Conservation (phyloP, 2,888 invertebrate species). For the Diarsia mendica region DNA sequence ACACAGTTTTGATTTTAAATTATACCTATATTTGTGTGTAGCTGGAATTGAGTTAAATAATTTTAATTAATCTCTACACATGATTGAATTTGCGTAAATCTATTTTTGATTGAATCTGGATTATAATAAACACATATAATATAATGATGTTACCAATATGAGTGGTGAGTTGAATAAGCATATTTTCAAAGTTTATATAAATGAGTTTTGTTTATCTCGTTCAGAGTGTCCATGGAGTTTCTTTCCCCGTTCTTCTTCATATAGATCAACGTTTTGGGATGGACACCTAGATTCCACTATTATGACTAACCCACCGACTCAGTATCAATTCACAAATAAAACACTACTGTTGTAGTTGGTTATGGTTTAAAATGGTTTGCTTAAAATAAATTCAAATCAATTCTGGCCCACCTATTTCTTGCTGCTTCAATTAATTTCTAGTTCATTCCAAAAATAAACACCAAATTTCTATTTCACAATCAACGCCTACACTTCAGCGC, state of each 20-base stretch:
- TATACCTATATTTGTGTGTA: neutral
- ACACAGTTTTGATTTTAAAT: constrained; percentile 1
- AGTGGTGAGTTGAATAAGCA: constrained; percentile 3
- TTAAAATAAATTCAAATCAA: neutral
- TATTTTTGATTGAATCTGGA: neutral
- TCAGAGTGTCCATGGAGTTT: no score
- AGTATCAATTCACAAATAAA: neutral
- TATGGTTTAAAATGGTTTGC: neutral
- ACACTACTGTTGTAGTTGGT: no score
- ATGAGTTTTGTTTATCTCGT: no score
- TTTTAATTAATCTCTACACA: neutral
- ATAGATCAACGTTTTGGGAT: neutral
- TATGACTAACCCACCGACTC: neutral
- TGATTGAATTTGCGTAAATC: neutral
- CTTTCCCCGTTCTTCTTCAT: no score
- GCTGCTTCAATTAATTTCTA: neutral
- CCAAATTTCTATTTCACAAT: neutral
- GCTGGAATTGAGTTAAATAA: neutral
- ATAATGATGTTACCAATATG: no score
- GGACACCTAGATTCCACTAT: neutral
- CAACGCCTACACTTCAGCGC: neutral
- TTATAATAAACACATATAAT: no score
- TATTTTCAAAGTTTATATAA: no score
- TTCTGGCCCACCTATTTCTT: neutral
- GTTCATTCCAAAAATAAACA: neutral